Base-by-base conservation (phyloP, 2,113 vertebrate species). In the Sylvia atricapilla region DNA sequence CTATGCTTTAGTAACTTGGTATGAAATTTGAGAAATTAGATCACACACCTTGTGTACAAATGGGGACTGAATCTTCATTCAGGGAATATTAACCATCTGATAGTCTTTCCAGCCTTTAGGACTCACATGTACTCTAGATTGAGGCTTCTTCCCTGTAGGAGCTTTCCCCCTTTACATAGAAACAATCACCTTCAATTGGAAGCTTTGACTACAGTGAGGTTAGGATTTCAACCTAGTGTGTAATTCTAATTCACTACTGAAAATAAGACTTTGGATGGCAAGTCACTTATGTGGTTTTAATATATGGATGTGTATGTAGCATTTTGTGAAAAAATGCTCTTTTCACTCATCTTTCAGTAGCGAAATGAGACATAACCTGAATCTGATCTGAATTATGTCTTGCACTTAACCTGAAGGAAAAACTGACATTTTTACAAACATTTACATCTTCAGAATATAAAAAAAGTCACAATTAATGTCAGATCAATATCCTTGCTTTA, bases 401-500 rank as follows among this genome's bases (percentile, higher is more conserved):
- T 89, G 12, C 19, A 68, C 44, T 90, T 87, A 75, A 92, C 83
- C 27, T 59, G 46, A 94, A 94, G 44, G 35, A 18, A 93, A 82
- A 52, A 15, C 10, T 56, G 31, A 64, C 53, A 49, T 81, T 77
- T 79, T 81, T 67, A 52, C 20, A 87, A 90, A 44, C n/a, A 82
- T 84, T 88, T 60, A 56, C 52, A 82, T 67, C 52, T 84, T 73
- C 31, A 86, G 44, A 64, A 87, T 75, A 55, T 64, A 77, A 88
- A 94, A 94, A 79, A 85, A 27, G 27, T 90, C 39, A 72, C 52
- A 56, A 84, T 58, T 62, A 43, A 88, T 77, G 56, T 16, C 74
- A 93, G 72, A 95, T 92, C 76, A 66, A 79, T 96, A 95, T 58
- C 39, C 30, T 87, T 60, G 66, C 70, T 91, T 89, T 90, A 91